phyloP scores from a whole-genome alignment of 2,888 invertebrate species.

The Napeogenes sylphis region DNA sequence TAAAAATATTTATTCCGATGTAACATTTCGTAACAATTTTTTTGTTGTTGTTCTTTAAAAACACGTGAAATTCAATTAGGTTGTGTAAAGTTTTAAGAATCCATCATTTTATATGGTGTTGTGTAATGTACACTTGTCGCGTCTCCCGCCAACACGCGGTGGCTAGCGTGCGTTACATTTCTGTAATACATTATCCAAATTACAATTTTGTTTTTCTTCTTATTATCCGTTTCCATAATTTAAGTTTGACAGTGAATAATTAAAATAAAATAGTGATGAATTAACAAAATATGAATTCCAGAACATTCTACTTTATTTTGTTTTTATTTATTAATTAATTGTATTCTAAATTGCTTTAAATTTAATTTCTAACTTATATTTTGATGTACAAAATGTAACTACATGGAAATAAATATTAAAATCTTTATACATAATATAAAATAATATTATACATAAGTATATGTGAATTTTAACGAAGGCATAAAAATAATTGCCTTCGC shows the following conservation, averaged over 20 bases:
- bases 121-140: conserved; percentile 48
- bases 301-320: too few relatives aligned
- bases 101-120: conserved; percentile 36
- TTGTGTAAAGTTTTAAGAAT: conserved; percentile 36
- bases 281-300: too few relatives aligned
- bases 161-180: conserved; percentile 22
- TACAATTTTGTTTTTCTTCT: neutral
- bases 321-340: too few relatives aligned
- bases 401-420: too few relatives aligned
- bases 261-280: too few relatives aligned
- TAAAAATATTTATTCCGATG: conserved; percentile 40
- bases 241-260: conserved; percentile 15
- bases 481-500: too few relatives aligned
- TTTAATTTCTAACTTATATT: too few relatives aligned
- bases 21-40: conserved; percentile 39
- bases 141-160: conserved; percentile 35
- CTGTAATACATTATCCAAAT: conserved; percentile 1
- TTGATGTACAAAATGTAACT: too few relatives aligned
- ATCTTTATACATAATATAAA: too few relatives aligned
- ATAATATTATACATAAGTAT: too few relatives aligned
- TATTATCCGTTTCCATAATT: conserved; percentile 26
- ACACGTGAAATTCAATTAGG: conserved; percentile 40
- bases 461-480: too few relatives aligned
- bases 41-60: conserved; percentile 38
- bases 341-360: too few relatives aligned